Conservation (phyloP, 2,797 vertebrate genomes). For the Siniperca scherzeri region DNA sequence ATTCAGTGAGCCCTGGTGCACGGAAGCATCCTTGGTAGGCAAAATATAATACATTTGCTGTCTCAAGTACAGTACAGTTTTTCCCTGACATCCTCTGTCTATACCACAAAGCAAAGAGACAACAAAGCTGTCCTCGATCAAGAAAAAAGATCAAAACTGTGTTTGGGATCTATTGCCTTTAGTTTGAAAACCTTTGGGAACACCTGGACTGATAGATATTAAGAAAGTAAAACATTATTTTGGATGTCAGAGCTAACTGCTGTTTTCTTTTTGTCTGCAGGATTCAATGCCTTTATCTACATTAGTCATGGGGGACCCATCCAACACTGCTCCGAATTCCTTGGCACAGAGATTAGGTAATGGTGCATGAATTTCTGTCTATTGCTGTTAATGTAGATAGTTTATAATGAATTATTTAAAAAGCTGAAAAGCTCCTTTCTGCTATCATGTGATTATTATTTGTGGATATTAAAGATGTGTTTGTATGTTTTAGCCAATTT, state of each 20-base stretch:
- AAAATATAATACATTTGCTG: no score
- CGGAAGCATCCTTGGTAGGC: no score
- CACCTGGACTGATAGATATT: neutral
- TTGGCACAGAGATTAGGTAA: slow-evolving; percentile 93
- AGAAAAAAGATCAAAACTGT: neutral
- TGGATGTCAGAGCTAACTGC: neutral
- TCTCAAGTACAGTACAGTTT: neutral
- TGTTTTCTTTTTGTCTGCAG: slow-evolving; percentile 73
- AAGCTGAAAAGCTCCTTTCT: neutral
- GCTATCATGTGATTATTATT: neutral
- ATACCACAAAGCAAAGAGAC: neutral
- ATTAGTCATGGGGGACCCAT: slow-evolving; percentile 91
- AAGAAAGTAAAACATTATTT: neutral
- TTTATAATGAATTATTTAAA: neutral
- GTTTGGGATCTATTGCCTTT: neutral
- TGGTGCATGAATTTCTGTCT: neutral
- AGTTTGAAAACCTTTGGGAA: neutral
- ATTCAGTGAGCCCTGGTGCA: no score
- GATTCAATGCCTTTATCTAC: slow-evolving; percentile 91
- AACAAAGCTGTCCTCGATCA: neutral
- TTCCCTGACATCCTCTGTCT: neutral
- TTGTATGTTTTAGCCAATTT: neutral
- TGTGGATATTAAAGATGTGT: neutral
- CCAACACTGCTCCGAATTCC: slow-evolving; percentile 88
- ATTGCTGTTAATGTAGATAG: neutral